Conservation (phyloP, 2,888 invertebrate species). For the Tholera decimalis region DNA sequence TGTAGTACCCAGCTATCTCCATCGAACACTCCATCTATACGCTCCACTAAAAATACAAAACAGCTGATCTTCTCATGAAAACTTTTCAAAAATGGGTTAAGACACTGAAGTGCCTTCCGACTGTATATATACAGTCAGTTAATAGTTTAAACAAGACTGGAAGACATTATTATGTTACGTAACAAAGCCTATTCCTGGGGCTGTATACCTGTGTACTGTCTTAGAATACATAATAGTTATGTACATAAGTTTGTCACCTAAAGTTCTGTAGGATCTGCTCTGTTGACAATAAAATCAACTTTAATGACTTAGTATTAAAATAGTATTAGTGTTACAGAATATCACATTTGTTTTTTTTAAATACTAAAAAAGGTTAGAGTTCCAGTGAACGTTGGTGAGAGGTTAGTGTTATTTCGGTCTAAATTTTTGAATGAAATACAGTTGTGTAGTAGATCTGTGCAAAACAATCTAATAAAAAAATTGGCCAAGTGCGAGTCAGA, state of each 20-base stretch:
- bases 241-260: background rate
- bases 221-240: background rate
- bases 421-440: background rate
- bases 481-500: too few species aligned
- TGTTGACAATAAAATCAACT: background rate
- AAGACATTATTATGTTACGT: conserved; percentile 84
- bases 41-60: conserved; percentile 13
- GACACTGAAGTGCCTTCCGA: conserved; percentile 58
- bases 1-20: background rate
- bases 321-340: background rate
- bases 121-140: conserved; percentile 71
- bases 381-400: background rate
- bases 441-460: too few species aligned
- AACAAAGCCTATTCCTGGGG: conserved; percentile 83
- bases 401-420: background rate
- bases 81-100: conserved; percentile 44
- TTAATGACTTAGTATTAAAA: background rate
- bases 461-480: too few species aligned
- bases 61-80: conserved; percentile 29
- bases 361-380: background rate
- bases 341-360: background rate
- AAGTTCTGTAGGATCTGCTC: background rate
- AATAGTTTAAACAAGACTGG: conserved; percentile 82
- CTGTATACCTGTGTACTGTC: conserved; percentile 73
- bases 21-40: background rate